A percentile compares a stretch with the other conserved stretches of the same genome.
Evolutionary conservation across 2,113 vertebrate species (phyloP).

Genomic region (Nycticebus coucang): DNA sequence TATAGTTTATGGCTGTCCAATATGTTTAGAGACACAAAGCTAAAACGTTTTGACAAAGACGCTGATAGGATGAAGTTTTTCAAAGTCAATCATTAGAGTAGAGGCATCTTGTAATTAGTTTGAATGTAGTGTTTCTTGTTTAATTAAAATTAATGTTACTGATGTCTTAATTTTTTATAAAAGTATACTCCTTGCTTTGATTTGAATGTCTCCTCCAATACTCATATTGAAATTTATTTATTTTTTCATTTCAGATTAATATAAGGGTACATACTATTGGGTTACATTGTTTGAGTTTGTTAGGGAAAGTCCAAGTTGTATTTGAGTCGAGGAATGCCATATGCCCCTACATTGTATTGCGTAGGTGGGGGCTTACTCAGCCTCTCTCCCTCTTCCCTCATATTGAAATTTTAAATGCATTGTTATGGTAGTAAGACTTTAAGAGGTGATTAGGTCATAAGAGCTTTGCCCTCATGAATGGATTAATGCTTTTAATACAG

Average conservation of each 20-base stretch:
- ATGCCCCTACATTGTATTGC: too few relatives aligned
- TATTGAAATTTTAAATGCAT: background rate
- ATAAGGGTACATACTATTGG: too few relatives aligned
- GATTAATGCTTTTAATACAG: background rate
- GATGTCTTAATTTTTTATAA: background rate
- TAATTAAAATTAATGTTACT: background rate
- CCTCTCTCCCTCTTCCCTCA: too few relatives aligned
- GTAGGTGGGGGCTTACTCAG: too few relatives aligned
- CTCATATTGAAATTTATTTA: background rate
- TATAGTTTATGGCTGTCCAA: background rate
- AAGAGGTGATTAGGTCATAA: background rate
- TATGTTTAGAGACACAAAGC: background rate
- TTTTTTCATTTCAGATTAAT: too few relatives aligned
- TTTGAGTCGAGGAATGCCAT: too few relatives aligned
- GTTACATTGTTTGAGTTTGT: too few relatives aligned
- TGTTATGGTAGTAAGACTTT: background rate
- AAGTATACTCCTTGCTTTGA: background rate
- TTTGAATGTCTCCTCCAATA: background rate
- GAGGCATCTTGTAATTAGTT: background rate
- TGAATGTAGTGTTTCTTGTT: background rate
- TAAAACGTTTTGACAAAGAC: constrained; percentile 35
- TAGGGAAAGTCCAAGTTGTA: too few relatives aligned
- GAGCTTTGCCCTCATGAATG: background rate
- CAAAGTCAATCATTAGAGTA: background rate
- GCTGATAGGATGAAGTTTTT: background rate